A percentile compares a stretch with the other conserved stretches of the same genome.
Conservation (phyloP, 2,888 invertebrate species). For the Entomobrya proxima region DNA sequence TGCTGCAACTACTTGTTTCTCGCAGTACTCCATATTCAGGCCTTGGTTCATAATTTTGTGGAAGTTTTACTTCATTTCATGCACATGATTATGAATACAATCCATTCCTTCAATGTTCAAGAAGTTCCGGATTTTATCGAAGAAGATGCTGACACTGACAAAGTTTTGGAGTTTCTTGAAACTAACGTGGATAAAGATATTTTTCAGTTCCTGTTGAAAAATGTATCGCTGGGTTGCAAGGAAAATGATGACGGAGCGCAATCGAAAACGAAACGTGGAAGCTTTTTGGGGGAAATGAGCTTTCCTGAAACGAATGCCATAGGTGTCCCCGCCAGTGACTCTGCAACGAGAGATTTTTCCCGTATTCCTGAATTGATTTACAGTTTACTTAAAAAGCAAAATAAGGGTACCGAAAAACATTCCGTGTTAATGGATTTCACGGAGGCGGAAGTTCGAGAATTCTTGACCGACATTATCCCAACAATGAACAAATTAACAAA, state of each 20-base stretch:
- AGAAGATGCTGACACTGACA: conserved; percentile 72
- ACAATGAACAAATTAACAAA: conserved; percentile 65
- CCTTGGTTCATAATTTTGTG: conserved; percentile 67
- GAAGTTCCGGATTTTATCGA: conserved; percentile 73
- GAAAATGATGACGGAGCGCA: not conserved
- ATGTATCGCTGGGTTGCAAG: conserved; percentile 57
- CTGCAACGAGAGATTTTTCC: conserved; percentile 34
- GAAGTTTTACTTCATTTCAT: conserved; percentile 72
- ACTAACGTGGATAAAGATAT: conserved; percentile 69
- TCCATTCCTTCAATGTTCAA: conserved; percentile 71
- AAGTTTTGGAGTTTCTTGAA: conserved; percentile 71
- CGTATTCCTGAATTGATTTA: conserved; percentile 64
- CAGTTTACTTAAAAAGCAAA: conserved; percentile 37
- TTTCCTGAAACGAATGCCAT: conserved; percentile 52
- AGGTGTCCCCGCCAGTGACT: conserved; percentile 24
- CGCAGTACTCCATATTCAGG: conserved; percentile 70
- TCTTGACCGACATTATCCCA: conserved; percentile 67
- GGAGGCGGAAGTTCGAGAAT: conserved; percentile 53
- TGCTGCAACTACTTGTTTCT: conserved; percentile 71
- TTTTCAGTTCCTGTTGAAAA: conserved; percentile 70
- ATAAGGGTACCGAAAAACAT: conserved; percentile 32
- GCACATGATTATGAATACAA: conserved; percentile 73
- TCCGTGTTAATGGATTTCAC: conserved; percentile 68
- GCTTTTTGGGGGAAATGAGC: conserved; percentile 35
- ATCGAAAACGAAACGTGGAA: not conserved